Percentiles rank a stretch among this genome's conserved stretches.
Evolutionary conservation across 2,113 vertebrate species (phyloP).

Genomic region (Rana temporaria): DNA sequence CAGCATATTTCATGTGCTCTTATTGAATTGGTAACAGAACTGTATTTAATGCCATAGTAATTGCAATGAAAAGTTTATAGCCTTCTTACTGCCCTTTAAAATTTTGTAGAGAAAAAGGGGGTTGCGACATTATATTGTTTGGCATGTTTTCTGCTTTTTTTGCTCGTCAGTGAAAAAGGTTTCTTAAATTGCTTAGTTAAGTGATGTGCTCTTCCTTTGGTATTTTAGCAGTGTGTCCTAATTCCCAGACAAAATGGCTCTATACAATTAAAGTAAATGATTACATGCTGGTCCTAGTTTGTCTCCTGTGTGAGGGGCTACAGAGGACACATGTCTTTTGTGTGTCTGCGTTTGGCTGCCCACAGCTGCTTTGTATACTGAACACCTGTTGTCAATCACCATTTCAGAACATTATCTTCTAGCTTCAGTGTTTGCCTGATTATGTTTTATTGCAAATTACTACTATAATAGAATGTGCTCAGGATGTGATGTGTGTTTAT

Average conservation of each 20-base stretch:
- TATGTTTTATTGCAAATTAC: constrained; percentile 53
- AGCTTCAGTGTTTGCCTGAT: constrained; percentile 31
- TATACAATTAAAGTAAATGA: constrained; percentile 44
- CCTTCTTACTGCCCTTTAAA: neutral
- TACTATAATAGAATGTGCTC: constrained; percentile 37
- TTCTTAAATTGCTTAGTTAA: constrained; percentile 8
- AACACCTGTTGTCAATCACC: constrained; percentile 28
- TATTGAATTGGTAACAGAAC: neutral
- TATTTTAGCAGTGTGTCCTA: constrained; percentile 22
- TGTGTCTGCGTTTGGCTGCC: constrained; percentile 9
- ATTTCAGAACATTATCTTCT: constrained; percentile 47
- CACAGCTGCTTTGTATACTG: constrained; percentile 38
- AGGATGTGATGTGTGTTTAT: constrained; percentile 45
- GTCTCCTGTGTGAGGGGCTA: constrained; percentile 15
- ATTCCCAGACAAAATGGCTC: constrained; percentile 49
- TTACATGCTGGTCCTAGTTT: constrained; percentile 16
- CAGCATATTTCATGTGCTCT: no score
- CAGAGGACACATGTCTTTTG: neutral
- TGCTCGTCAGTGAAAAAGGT: neutral
- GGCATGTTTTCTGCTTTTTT: constrained; percentile 7
- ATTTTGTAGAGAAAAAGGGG: constrained; percentile 1
- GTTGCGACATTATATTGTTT: neutral
- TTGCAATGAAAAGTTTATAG: constrained; percentile 11
- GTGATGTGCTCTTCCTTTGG: constrained; percentile 6
- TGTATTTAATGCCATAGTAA: neutral